Base-by-base conservation (phyloP, 2,113 vertebrate genomes). In the Rafetus swinhoei region DNA sequence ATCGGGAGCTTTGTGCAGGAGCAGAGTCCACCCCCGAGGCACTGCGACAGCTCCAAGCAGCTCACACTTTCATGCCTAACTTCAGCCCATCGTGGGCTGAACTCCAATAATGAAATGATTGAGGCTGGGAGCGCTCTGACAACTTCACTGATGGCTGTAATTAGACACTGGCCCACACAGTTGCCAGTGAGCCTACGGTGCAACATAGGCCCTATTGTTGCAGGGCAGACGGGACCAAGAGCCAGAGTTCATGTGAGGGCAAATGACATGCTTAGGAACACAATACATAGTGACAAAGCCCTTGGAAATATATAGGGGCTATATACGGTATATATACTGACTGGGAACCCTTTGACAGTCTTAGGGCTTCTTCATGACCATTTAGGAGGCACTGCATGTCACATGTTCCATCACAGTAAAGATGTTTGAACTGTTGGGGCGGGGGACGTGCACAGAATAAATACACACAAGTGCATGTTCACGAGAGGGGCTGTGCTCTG, bases 71-170 rank as follows among this genome's bases (percentile, higher is more conserved):
- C 93, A 97, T 9, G 95, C 88, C 96, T 94, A 89, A 94, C 18
- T 97, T 95, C 95, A 97, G 97, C 96, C 93, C 94, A 92, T 29
- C 95, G 95, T 93, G 96, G 95, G 56, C 80, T 79, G 9, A 90
- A 85, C 45, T 65, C 94, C 81, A 93, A 97, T 95, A 97, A 97
- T 84, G 97, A 87, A 82, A 1, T 69, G 35, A 88, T 85, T 14
- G 82, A 95, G 91, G 56, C 82, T 0, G 32, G 62, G 87, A 84
- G 95, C 81, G 89, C 95, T 92, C 92, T 96, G 97, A 97, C 97
- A 98, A 92, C 81, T 95, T 90, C 97, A 97, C 56, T 25, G 96
- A 97, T 97, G 92, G 89, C 2, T 92, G 53, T 94, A 97, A 97
- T 97, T 98, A 98, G 87, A 82, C 88, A 22, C 91, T 2, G 25